Conservation (phyloP, 2,888 invertebrate genomes). For the Melieria omissa region DNA sequence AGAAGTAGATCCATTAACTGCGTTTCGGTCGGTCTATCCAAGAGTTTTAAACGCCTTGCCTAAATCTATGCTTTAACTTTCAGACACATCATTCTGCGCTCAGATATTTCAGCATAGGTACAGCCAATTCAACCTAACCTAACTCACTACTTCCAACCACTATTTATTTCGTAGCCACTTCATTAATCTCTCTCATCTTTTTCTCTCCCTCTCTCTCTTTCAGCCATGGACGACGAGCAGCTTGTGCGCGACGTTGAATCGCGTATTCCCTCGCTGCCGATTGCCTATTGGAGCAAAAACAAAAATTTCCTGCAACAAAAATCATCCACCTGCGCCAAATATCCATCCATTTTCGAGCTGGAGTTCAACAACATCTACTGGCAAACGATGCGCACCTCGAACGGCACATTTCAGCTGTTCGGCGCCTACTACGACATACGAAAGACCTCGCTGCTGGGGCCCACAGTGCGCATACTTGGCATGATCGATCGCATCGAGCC, state of each 20-base stretch:
- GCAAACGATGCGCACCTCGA: constrained; percentile 84
- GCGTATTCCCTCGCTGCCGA: constrained; percentile 84
- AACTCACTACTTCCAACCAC: too few species aligned
- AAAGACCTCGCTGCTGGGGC: constrained; percentile 80
- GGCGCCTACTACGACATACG: constrained; percentile 90
- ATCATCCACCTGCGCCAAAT: constrained; percentile 79
- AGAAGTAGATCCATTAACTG: too few species aligned
- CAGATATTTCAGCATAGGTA: too few species aligned
- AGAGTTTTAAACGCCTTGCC: too few species aligned
- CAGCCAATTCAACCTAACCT: too few species aligned
- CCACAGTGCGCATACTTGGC: constrained; percentile 84
- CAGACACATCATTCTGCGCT: too few species aligned
- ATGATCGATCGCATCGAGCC: constrained; percentile 93
- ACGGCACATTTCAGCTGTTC: constrained; percentile 91
- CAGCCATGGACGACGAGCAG: constrained; percentile 74
- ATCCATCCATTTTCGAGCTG: constrained; percentile 88
- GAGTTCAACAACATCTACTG: constrained; percentile 95
- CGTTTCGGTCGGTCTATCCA: too few species aligned
- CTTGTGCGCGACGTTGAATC: constrained; percentile 82
- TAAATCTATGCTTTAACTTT: too few species aligned
- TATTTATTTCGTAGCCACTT: not conserved
- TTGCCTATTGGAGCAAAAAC: constrained; percentile 86
- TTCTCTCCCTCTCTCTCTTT: not conserved
- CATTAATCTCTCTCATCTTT: not conserved
- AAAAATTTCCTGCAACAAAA: constrained; percentile 74